Evolutionary conservation across 2,888 invertebrate species (phyloP).

Genomic region (Elmis aenea): DNA sequence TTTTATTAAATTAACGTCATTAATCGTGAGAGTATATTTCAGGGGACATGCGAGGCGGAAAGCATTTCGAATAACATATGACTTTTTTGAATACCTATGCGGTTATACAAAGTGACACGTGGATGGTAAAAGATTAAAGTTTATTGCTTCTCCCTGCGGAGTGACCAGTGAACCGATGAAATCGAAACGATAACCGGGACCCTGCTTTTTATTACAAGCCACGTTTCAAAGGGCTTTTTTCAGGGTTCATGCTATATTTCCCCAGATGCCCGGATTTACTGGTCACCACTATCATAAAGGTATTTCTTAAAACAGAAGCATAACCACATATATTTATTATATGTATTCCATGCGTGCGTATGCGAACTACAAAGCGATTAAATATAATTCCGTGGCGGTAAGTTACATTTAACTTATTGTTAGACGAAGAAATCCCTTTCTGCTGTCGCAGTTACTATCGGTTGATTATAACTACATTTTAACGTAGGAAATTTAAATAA

Average conservation of each 20-base stretch:
- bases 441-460: too few species aligned
- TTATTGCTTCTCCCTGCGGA: slow-evolving; percentile 27
- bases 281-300: slow-evolving; percentile 26
- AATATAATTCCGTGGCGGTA: background rate
- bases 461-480: too few species aligned
- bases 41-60: too few species aligned
- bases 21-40: too few species aligned
- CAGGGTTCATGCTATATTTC: slow-evolving; percentile 26
- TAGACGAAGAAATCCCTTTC: too few species aligned
- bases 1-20: too few species aligned
- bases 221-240: slow-evolving; percentile 27
- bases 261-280: slow-evolving; percentile 26
- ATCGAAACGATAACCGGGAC: slow-evolving; percentile 32
- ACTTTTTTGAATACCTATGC: slow-evolving; percentile 24
- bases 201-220: slow-evolving; percentile 28
- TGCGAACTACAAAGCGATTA: background rate
- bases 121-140: slow-evolving; percentile 27
- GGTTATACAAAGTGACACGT: slow-evolving; percentile 24
- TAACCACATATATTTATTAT: too few species aligned
- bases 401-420: too few species aligned
- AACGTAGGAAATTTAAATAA: too few species aligned
- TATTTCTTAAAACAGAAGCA: too few species aligned
- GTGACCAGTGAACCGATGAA: slow-evolving; percentile 29
- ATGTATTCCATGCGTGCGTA: too few species aligned
- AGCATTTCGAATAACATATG: too few species aligned